Conservation (phyloP, 37 sponge, comb jelly and placozoan genomes). For the Cliona cf. orientalis region DNA sequence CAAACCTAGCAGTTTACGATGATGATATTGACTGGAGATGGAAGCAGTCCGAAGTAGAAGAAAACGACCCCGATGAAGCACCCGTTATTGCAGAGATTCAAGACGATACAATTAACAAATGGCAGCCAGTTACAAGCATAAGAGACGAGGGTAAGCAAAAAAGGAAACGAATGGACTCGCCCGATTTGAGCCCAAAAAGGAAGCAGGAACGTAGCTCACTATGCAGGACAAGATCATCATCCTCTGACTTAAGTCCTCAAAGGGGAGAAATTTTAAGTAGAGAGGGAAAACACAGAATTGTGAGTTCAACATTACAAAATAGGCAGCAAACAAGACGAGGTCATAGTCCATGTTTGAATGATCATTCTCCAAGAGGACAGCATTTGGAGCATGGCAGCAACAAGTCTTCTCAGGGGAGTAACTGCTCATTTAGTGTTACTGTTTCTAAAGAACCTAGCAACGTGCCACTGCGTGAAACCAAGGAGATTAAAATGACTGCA, state of each 20-base stretch:
- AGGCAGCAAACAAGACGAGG: background rate
- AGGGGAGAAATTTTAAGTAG: background rate
- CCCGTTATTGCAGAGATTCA: constrained; percentile 36
- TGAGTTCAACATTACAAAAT: constrained; percentile 32
- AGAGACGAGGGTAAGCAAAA: background rate
- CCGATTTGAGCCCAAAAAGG: constrained; percentile 41
- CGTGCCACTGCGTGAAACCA: constrained; percentile 15
- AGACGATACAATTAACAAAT: constrained; percentile 34
- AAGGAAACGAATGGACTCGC: constrained; percentile 14
- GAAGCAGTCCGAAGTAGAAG: background rate
- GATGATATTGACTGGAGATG: constrained; percentile 48
- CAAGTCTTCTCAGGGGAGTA: background rate
- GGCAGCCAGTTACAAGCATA: constrained; percentile 4
- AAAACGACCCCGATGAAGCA: constrained; percentile 39
- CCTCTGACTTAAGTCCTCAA: constrained; percentile 22
- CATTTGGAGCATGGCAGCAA: background rate
- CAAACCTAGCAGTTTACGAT: constrained; percentile 44
- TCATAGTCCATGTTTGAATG: background rate
- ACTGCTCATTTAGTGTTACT: background rate
- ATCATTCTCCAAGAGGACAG: background rate
- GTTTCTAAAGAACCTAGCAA: background rate
- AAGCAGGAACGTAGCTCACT: background rate
- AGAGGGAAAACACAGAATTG: background rate
- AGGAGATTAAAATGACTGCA: constrained; percentile 18
- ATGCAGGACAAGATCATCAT: no score